These are phyloP conservation scores for Mastomys natalensis DNA, from an alignment of 2,113 vertebrate genomes.

Conservation along the genomic window DNA sequence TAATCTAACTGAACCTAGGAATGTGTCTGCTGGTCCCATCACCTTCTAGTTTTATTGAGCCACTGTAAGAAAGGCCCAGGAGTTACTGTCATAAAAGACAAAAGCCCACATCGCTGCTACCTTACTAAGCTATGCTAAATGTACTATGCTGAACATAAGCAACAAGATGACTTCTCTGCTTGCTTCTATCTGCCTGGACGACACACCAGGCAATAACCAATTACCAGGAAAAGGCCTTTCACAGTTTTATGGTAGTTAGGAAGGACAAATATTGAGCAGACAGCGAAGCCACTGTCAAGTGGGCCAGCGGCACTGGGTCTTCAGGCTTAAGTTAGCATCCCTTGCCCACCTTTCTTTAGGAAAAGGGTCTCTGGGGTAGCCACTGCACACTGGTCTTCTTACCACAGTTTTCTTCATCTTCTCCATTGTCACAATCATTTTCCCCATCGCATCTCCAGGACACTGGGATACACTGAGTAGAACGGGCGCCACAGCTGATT, in stretches of 20 bases:
- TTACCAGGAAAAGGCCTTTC: not conserved
- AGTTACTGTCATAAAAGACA: not conserved
- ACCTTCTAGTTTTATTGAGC: not conserved
- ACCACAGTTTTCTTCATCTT: slow-evolving; percentile 97
- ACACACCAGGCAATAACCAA: not conserved
- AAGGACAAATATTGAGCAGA: slow-evolving; percentile 64
- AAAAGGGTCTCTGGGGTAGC: slow-evolving; percentile 72
- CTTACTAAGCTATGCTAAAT: not conserved
- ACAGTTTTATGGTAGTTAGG: slow-evolving; percentile 27
- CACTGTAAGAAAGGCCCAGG: not conserved
- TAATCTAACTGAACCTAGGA: not conserved
- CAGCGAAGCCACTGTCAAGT: slow-evolving; percentile 56
- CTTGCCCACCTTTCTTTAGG: slow-evolving; percentile 74
- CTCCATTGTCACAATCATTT: slow-evolving; percentile 95
- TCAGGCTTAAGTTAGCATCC: slow-evolving; percentile 24
- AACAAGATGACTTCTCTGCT: slow-evolving; percentile 59
- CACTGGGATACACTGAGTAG: slow-evolving; percentile 94
- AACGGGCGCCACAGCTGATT: slow-evolving; percentile 94
- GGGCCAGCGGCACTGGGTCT: slow-evolving; percentile 40
- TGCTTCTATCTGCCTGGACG: slow-evolving; percentile 46
- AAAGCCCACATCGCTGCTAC: not conserved
- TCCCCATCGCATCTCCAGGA: slow-evolving; percentile 99
- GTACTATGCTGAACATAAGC: not conserved
- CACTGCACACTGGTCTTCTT: slow-evolving; percentile 84
- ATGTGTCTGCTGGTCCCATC: not conserved